Conservation (phyloP, 2,113 vertebrate genomes). For the Aplodontia rufa region DNA sequence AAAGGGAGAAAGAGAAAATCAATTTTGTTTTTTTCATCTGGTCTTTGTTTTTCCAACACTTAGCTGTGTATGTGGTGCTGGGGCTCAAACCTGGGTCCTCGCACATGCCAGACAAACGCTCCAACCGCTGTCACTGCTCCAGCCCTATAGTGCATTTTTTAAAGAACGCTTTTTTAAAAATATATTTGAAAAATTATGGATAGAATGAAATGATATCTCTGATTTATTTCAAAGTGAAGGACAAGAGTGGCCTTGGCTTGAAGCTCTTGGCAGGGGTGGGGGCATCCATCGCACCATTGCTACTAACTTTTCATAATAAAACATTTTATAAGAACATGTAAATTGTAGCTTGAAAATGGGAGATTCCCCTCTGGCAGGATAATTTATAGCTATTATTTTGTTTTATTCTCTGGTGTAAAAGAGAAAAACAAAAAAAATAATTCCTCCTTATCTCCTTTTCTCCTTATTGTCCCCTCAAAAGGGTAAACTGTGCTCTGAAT, state of each 20-base stretch:
- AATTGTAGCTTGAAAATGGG: neutral
- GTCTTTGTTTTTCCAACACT: too few species aligned
- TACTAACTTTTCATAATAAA: neutral
- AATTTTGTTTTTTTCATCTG: too few species aligned
- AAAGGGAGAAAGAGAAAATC: too few species aligned
- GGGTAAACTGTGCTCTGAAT: neutral
- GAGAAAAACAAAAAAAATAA: neutral
- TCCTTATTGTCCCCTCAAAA: neutral
- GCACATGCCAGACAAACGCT: too few species aligned
- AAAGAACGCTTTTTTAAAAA: slow-evolving; percentile 5
- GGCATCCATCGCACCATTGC: neutral
- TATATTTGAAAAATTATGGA: neutral
- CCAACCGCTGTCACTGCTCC: too few species aligned
- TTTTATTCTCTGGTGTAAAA: neutral
- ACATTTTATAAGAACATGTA: neutral
- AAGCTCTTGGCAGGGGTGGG: neutral
- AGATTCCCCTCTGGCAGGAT: neutral
- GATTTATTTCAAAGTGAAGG: neutral
- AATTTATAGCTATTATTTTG: neutral
- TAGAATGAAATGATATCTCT: neutral
- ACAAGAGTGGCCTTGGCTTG: neutral
- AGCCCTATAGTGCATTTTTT: too few species aligned
- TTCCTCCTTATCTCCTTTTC: neutral
- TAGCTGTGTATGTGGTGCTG: too few species aligned
- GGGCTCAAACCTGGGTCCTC: too few species aligned